Conservation (phyloP, 2,797 vertebrate genomes). For the Valencia hispanica region DNA sequence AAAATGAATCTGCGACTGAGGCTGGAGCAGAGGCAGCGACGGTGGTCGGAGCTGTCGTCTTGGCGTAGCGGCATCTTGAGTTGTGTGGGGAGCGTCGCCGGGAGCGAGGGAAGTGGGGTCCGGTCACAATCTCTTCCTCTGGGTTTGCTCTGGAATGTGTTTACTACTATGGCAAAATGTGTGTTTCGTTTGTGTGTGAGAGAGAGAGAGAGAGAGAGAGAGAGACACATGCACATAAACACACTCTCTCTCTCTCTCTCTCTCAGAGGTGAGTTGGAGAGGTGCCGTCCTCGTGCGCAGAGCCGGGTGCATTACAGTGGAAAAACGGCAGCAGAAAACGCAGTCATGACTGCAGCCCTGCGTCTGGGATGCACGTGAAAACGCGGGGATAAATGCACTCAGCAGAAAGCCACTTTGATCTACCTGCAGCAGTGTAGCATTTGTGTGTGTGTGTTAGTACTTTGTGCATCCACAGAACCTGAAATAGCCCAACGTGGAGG, state of each 20-base stretch:
- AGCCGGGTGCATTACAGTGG: slow-evolving; percentile 45
- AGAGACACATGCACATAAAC: background rate
- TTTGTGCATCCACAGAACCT: slow-evolving; percentile 78
- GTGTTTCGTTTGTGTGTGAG: slow-evolving; percentile 28
- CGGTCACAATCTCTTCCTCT: slow-evolving; percentile 63
- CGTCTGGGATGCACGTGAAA: slow-evolving; percentile 1
- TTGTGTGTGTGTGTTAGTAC: slow-evolving; percentile 38
- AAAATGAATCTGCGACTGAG: background rate
- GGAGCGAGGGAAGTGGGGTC: slow-evolving; percentile 36
- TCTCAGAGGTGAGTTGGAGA: slow-evolving; percentile 28
- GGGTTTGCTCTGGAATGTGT: slow-evolving; percentile 73
- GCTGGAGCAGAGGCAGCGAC: slow-evolving; percentile 11
- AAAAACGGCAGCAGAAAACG: slow-evolving; percentile 9
- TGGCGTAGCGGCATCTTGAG: slow-evolving; percentile 48
- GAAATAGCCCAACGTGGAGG: slow-evolving; percentile 85
- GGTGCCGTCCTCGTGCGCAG: slow-evolving; percentile 51
- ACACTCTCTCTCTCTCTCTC: too few relatives aligned
- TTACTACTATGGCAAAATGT: slow-evolving; percentile 65
- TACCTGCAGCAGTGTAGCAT: slow-evolving; percentile 54
- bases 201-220: background rate
- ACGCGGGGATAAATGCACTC: background rate
- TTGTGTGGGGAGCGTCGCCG: slow-evolving; percentile 40
- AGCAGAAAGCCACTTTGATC: background rate
- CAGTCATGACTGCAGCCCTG: slow-evolving; percentile 11
- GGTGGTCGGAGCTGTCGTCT: slow-evolving; percentile 5